Evolutionary conservation across 1,140 invertebrate species (phyloP).

Genomic region (Oppia nitens): DNA sequence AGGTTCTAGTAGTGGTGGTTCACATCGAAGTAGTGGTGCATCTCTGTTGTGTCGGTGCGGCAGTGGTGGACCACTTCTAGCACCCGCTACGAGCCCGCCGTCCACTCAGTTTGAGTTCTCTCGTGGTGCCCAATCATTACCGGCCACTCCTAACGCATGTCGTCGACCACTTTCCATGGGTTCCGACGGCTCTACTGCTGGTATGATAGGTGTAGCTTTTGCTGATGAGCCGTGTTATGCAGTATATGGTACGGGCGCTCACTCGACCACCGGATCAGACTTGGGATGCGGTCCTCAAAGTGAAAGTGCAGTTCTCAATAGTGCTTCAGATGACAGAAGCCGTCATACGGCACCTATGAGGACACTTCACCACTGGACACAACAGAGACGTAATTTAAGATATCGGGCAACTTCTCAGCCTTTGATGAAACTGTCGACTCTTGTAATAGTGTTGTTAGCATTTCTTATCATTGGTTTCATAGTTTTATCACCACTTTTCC

Average conservation of each 20-base stretch:
- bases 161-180: slow-evolving; percentile 9
- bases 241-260: not conserved
- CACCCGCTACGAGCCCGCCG: not conserved
- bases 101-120: not conserved
- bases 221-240: slow-evolving; percentile 3
- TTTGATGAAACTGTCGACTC: slow-evolving; percentile 15
- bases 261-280: not conserved
- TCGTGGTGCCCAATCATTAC: slow-evolving; percentile 15
- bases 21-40: not conserved
- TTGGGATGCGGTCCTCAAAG: not conserved
- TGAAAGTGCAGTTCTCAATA: slow-evolving; percentile 4
- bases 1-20: not conserved
- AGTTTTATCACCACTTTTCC: slow-evolving; percentile 19
- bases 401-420: slow-evolving; percentile 12
- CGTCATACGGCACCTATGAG: not conserved
- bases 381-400: slow-evolving; percentile 4
- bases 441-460: slow-evolving; percentile 17
- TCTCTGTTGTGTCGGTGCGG: slow-evolving; percentile 7
- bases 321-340: not conserved
- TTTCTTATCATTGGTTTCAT: slow-evolving; percentile 21
- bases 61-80: not conserved
- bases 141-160: slow-evolving; percentile 15
- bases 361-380: slow-evolving; percentile 13
- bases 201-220: not conserved
- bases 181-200: not conserved